phyloP scores from a whole-genome alignment of 2,797 vertebrate genomes.

The Liasis olivaceus region DNA sequence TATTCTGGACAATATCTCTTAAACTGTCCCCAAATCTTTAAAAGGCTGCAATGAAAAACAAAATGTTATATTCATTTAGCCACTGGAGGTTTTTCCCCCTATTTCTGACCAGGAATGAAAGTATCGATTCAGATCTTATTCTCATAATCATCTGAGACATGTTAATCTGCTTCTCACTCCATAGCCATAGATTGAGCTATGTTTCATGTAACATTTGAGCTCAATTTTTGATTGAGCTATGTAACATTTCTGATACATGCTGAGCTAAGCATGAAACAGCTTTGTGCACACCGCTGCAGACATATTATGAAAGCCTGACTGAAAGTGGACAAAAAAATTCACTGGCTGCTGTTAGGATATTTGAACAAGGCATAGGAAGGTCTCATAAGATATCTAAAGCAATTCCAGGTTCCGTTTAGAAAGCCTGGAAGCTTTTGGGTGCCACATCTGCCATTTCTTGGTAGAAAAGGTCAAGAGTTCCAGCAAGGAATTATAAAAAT shows the following conservation, averaged over 20 bases:
- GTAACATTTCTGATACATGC: neutral
- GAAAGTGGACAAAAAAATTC: neutral
- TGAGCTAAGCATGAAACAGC: neutral
- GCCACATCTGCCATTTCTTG: neutral
- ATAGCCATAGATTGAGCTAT: neutral
- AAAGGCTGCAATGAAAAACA: neutral
- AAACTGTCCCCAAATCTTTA: neutral
- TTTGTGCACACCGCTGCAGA: neutral
- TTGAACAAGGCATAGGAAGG: neutral
- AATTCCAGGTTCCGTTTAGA: neutral
- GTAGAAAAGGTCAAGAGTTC: neutral
- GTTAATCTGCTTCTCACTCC: neutral
- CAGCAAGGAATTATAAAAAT: neutral
- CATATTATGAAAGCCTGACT: neutral
- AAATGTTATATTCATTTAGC: neutral
- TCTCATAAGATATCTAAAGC: too few species aligned
- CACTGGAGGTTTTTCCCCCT: neutral
- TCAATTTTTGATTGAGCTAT: too few species aligned
- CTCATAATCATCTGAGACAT: neutral
- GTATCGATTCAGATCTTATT: neutral
- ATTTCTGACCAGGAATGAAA: neutral
- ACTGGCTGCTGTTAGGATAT: neutral
- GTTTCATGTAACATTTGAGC: too few species aligned
- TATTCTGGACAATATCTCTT: neutral
- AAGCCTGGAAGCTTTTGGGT: neutral